Evolutionary conservation across 2,888 invertebrate species (phyloP).

Genomic region (Cheilosia vulpina): DNA sequence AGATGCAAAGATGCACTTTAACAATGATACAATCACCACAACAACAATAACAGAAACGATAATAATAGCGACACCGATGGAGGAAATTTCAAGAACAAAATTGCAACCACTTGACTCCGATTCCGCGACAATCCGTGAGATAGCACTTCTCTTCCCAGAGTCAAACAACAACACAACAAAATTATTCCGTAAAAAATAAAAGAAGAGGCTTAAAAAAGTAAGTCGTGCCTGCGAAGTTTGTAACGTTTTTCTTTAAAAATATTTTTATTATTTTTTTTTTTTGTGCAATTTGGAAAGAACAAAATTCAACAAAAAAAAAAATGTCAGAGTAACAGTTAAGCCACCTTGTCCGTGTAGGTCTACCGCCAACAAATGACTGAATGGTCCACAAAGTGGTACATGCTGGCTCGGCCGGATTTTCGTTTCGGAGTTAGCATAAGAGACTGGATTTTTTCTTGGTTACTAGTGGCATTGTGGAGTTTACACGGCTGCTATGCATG

Average conservation of each 20-base stretch:
- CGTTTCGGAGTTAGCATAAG: slow-evolving; percentile 70
- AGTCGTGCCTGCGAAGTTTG: slow-evolving; percentile 40
- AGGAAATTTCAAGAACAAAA: slow-evolving; percentile 31
- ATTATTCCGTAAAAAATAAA: slow-evolving; percentile 13
- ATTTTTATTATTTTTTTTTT: background rate
- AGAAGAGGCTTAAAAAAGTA: slow-evolving; percentile 1
- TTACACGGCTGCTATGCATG: slow-evolving; percentile 18
- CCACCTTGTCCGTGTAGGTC: slow-evolving; percentile 67
- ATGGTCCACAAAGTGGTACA: slow-evolving; percentile 75
- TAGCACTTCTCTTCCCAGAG: slow-evolving; percentile 25
- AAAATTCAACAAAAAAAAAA: slow-evolving; percentile 12
- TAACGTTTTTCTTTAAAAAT: slow-evolving; percentile 16
- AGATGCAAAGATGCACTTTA: slow-evolving; percentile 34
- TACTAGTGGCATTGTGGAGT: slow-evolving; percentile 69
- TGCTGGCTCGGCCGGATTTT: slow-evolving; percentile 67
- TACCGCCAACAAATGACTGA: slow-evolving; percentile 75
- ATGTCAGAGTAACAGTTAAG: slow-evolving; percentile 37
- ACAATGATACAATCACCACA: slow-evolving; percentile 27
- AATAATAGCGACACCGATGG: slow-evolving; percentile 26
- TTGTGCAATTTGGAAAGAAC: slow-evolving; percentile 23
- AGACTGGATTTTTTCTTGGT: slow-evolving; percentile 74
- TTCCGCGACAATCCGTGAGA: slow-evolving; percentile 60
- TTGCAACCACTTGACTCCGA: slow-evolving; percentile 47
- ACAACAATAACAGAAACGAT: background rate
- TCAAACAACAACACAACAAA: slow-evolving; percentile 16